phyloP scores from a whole-genome alignment of 2,888 invertebrate species.

The Nemotelus nigrinus region DNA sequence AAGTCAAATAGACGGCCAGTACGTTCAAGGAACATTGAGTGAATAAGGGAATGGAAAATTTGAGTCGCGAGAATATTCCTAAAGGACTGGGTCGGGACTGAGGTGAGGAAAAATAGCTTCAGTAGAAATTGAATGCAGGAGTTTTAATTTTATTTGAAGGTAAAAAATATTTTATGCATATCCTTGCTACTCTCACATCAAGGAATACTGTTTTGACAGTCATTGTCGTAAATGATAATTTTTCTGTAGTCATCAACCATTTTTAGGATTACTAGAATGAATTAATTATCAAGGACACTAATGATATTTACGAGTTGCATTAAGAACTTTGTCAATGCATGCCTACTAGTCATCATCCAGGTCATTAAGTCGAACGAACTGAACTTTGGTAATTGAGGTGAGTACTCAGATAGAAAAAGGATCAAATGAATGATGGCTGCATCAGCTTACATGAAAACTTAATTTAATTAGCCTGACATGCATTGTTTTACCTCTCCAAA shows the following conservation, averaged over 20 bases:
- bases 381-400: conserved; percentile 15
- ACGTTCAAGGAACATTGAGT: conserved; percentile 30
- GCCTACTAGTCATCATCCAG: conserved; percentile 28
- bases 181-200: too few species aligned
- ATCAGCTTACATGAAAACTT: background rate
- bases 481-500: background rate
- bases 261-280: conserved; percentile 23
- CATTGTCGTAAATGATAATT: conserved; percentile 22
- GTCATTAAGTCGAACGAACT: conserved; percentile 32
- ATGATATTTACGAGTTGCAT: conserved; percentile 37
- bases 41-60: background rate
- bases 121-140: too few species aligned
- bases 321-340: conserved; percentile 17
- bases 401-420: background rate
- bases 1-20: conserved; percentile 45
- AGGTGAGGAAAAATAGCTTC: background rate
- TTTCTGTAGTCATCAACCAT: conserved; percentile 24
- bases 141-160: too few species aligned
- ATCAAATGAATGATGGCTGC: background rate
- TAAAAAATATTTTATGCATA: too few species aligned
- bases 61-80: conserved; percentile 30
- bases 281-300: conserved; percentile 40
- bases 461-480: conserved; percentile 19
- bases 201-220: background rate
- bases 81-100: background rate